A percentile compares a stretch with the other conserved stretches of the same genome.
phyloP scores from a whole-genome alignment of 2,113 vertebrate species.

The Eidolon helvum region DNA sequence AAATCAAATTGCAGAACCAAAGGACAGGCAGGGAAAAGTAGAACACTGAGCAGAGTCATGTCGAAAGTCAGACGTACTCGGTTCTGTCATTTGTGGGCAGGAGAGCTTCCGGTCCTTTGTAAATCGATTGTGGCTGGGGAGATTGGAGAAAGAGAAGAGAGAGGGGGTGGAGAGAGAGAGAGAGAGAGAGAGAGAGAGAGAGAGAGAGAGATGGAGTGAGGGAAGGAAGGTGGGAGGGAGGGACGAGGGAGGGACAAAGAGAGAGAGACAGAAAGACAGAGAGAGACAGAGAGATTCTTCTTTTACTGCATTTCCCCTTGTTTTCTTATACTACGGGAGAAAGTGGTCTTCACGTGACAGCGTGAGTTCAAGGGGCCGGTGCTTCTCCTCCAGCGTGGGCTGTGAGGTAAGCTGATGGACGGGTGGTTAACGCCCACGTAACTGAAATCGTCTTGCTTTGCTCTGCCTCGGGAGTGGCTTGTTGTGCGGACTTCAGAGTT shows the following conservation, averaged over 20 bases:
- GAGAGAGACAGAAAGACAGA: background rate
- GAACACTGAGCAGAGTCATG: background rate
- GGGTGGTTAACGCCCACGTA: background rate
- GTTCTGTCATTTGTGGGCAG: background rate
- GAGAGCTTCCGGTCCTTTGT: background rate
- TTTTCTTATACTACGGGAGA: background rate
- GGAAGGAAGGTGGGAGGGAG: background rate
- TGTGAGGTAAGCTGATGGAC: background rate
- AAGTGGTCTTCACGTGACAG: background rate
- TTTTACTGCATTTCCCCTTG: background rate
- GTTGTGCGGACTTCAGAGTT: slow-evolving; percentile 45
- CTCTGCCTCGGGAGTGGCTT: background rate
- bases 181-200: background rate
- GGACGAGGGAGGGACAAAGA: background rate
- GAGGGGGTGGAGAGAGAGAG: background rate
- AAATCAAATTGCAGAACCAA: background rate
- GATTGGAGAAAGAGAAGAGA: background rate
- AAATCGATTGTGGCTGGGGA: background rate
- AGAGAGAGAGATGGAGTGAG: background rate
- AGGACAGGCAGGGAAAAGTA: background rate
- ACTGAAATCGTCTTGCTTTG: background rate
- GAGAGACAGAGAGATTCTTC: background rate
- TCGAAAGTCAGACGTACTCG: background rate
- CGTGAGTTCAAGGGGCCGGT: background rate
- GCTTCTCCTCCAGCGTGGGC: background rate